A percentile compares a stretch with the other conserved stretches of the same genome.
Conservation (phyloP, 2,888 invertebrate genomes). For the Calameuta filiformis region DNA sequence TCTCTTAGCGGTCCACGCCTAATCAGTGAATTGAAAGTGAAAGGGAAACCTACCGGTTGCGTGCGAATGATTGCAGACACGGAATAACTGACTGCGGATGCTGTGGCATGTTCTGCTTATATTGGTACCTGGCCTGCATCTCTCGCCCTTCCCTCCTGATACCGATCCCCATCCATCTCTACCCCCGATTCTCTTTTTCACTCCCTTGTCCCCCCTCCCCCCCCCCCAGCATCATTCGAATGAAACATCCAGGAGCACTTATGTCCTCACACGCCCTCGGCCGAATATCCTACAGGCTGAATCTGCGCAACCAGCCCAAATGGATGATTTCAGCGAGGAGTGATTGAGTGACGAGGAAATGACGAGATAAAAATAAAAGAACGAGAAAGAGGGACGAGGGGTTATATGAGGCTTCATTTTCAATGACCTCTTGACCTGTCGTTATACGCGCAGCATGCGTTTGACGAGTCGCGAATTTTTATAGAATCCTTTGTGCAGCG, state of each 20-base stretch:
- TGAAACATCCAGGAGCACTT: constrained; percentile 1
- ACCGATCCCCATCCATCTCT: neutral
- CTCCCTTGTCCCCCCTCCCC: neutral
- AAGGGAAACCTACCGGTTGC: constrained; percentile 38
- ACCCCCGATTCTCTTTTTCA: neutral
- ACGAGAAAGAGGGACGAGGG: too few species aligned
- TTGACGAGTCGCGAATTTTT: neutral
- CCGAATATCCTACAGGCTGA: neutral
- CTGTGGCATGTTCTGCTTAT: constrained; percentile 49
- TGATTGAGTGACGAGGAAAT: neutral
- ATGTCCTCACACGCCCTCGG: neutral
- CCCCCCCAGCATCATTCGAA: constrained; percentile 26
- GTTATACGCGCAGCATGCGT: neutral
- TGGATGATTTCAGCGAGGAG: neutral
- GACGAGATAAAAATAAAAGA: neutral
- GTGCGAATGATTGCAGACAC: constrained; percentile 32
- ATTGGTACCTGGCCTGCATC: constrained; percentile 38
- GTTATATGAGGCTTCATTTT: neutral
- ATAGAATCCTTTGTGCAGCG: neutral
- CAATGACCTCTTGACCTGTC: neutral
- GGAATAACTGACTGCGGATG: constrained; percentile 49
- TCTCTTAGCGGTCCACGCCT: neutral
- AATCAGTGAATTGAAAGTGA: constrained; percentile 29
- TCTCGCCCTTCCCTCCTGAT: constrained; percentile 28
- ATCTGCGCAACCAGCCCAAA: neutral